phyloP scores from a whole-genome alignment of 2,797 vertebrate genomes.

The Cheirogaleus major region DNA sequence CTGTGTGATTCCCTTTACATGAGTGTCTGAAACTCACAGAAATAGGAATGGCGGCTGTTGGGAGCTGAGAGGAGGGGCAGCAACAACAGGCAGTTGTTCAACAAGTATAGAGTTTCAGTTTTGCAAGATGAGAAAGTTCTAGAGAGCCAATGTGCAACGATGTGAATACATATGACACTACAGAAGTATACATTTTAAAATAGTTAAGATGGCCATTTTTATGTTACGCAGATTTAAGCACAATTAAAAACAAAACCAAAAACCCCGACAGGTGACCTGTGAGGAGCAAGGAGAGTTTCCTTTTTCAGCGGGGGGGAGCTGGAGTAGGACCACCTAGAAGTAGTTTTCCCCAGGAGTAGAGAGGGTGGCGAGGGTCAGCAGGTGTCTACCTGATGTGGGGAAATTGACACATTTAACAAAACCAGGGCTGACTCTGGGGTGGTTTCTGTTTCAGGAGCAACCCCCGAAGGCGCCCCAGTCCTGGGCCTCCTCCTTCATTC shows the following conservation, averaged over 20 bases:
- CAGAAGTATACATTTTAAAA: neutral
- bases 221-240: neutral
- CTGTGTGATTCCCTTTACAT: neutral
- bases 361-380: neutral
- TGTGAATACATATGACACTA: neutral
- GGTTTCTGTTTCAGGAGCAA: conserved; percentile 47
- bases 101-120: neutral
- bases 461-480: conserved; percentile 63
- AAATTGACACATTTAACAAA: neutral
- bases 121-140: neutral
- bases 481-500: conserved; percentile 50
- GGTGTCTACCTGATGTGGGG: conserved; percentile 14
- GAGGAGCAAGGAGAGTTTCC: neutral
- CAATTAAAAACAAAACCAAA: neutral
- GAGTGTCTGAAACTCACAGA: neutral
- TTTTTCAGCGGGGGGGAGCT: neutral
- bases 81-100: neutral
- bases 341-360: neutral
- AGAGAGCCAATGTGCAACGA: neutral
- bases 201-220: neutral
- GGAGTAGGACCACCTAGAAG: neutral
- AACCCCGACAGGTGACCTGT: neutral
- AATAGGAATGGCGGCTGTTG: neutral
- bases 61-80: too few species aligned
- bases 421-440: neutral